Base-by-base conservation (phyloP, 2,888 invertebrate genomes). In the Torymus aiolomorphi region DNA sequence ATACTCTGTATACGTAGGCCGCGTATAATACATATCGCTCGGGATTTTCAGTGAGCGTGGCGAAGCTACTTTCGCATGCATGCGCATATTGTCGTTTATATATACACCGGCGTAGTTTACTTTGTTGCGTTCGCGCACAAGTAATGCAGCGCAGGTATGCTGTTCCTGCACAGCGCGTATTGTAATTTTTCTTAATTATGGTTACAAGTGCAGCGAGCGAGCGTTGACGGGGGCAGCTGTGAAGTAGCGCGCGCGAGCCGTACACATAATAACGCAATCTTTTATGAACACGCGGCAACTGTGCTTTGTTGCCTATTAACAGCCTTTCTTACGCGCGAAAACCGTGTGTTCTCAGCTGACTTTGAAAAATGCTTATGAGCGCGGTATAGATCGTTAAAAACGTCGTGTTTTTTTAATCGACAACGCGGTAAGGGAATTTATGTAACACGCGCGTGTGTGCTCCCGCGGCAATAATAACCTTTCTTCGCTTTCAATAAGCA, bases 61-160 rank as follows among this genome's bases (percentile, higher is more conserved):
- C 31, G 20, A 69, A 69, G 16, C 65, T 31, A 72, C 73, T 73
- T 62, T 67, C 51, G 16, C 52, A 54, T 67, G 51, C 54, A 52
- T 54, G 31, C 2, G 31, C 31, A 31, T 31, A 31, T 31, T 31
- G 31, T 31, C 31, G 31, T 3, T 31, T 31, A 31, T 8, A 31
- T 8, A 31, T 8, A 31, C 31, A 14, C 67, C 5, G 42, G 10
- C 42, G 63, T 42, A 42, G 63, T 24, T 63, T 42, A n/a, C 10
- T 12, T 61, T 2, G 31, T 42, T 63, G n/a, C 14, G 24, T 24
- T 20, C 31, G 4, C 24, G 20, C 18, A n/a, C n/a, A n/a, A n/a
- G n/a, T n/a, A n/a, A n/a, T n/a, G 61, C 8, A 12, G 61, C 11
- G 16, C 12, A 24, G 20, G 20, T 59, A 59, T 59, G 59, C 20